Percentiles rank a stretch among this genome's conserved stretches.
Evolutionary conservation across 1,140 invertebrate genomes (phyloP).

Genomic region (Eurosta solidaginis): DNA sequence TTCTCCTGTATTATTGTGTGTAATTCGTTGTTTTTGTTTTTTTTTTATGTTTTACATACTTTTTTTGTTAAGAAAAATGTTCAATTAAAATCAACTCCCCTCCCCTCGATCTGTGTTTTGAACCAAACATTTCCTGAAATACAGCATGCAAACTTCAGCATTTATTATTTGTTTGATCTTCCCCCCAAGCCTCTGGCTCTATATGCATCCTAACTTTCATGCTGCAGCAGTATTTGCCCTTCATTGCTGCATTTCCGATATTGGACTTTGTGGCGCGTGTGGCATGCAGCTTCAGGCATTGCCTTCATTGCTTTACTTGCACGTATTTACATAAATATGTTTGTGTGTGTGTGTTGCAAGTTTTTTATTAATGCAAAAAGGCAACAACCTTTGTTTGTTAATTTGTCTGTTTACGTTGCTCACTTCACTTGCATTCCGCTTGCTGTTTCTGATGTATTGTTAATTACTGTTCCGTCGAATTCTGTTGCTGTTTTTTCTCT

Average conservation of each 20-base stretch:
- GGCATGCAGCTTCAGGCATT: not conserved
- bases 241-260: not conserved
- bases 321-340: not conserved
- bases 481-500: not conserved
- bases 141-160: not conserved
- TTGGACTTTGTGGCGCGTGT: not conserved
- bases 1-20: not conserved
- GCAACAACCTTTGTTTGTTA: not conserved
- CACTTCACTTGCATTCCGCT: not conserved
- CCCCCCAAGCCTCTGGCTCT: not conserved
- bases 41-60: too few species aligned
- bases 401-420: not conserved
- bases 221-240: not conserved
- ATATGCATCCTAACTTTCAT: too few species aligned
- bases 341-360: too few species aligned
- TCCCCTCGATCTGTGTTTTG: not conserved
- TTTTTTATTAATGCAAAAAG: too few species aligned
- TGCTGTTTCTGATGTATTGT: conserved; percentile 15
- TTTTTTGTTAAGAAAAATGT: too few species aligned
- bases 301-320: not conserved
- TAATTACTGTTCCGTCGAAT: conserved; percentile 12
- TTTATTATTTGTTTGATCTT: not conserved
- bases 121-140: not conserved
- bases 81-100: not conserved
- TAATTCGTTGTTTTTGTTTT: conserved; percentile 8